Conservation (phyloP, 1,140 invertebrate genomes). For the Battus philenor region DNA sequence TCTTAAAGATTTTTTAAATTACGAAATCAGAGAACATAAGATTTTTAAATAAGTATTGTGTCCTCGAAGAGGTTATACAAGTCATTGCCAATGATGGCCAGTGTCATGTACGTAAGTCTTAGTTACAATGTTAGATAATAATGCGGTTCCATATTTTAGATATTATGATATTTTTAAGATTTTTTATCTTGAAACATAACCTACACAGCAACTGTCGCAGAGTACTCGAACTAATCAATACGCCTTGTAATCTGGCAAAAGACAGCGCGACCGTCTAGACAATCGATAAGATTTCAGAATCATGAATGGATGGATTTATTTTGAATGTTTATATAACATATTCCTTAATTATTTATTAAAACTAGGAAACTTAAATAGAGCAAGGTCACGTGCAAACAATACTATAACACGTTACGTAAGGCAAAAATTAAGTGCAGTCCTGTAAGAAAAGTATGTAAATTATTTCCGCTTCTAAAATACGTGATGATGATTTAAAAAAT, state of each 20-base stretch:
- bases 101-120: not conserved
- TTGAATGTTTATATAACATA: slow-evolving; percentile 11
- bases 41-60: slow-evolving; percentile 1
- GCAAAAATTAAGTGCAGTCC: slow-evolving; percentile 29
- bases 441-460: too few relatives aligned
- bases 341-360: slow-evolving; percentile 19
- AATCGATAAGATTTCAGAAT: not conserved
- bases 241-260: not conserved
- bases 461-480: too few relatives aligned
- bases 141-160: not conserved
- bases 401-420: slow-evolving; percentile 70
- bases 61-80: slow-evolving; percentile 11
- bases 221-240: slow-evolving; percentile 7
- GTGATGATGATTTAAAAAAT: too few relatives aligned
- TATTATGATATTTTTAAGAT: too few relatives aligned
- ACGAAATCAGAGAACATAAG: not conserved
- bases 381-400: slow-evolving; percentile 72
- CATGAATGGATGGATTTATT: slow-evolving; percentile 9
- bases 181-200: too few relatives aligned
- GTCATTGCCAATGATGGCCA: slow-evolving; percentile 7
- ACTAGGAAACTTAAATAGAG: slow-evolving; percentile 34
- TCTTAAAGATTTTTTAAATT: slow-evolving; percentile 2
- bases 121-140: slow-evolving; percentile 14
- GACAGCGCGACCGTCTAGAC: slow-evolving; percentile 13
- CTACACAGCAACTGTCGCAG: too few relatives aligned